These are phyloP conservation scores for Ceratosolen fusciceps DNA, from an alignment of 1,140 invertebrate species.

Conservation along the genomic window DNA sequence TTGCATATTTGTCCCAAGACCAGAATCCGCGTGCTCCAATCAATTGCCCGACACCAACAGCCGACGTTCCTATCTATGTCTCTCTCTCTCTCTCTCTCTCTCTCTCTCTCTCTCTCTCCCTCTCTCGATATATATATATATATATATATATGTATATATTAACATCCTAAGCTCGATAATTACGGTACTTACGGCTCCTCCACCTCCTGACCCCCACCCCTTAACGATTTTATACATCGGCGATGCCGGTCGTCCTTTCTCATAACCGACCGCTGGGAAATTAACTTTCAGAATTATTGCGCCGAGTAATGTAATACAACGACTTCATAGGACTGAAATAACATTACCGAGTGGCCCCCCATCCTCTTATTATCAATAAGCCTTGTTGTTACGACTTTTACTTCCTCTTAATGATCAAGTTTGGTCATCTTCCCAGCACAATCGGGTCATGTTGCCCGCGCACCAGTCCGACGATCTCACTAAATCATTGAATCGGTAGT, in stretches of 20 bases:
- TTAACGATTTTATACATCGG: neutral
- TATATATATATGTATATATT: too few species aligned
- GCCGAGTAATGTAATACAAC: neutral
- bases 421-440: too few species aligned
- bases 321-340: neutral
- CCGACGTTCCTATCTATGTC: conserved; percentile 19
- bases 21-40: neutral
- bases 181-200: neutral
- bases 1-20: neutral
- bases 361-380: too few species aligned
- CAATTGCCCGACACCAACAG: conserved; percentile 16
- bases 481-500: too few species aligned
- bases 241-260: neutral
- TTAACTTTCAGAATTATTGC: neutral
- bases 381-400: too few species aligned
- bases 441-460: too few species aligned
- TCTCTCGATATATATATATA: too few species aligned
- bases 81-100: neutral
- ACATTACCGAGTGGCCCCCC: too few species aligned
- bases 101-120: too few species aligned
- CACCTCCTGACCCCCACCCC: neutral
- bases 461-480: too few species aligned
- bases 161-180: too few species aligned
- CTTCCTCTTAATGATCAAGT: too few species aligned
- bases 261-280: neutral